Conservation (phyloP, 2,888 invertebrate species). For the Coenonympha arcania region DNA sequence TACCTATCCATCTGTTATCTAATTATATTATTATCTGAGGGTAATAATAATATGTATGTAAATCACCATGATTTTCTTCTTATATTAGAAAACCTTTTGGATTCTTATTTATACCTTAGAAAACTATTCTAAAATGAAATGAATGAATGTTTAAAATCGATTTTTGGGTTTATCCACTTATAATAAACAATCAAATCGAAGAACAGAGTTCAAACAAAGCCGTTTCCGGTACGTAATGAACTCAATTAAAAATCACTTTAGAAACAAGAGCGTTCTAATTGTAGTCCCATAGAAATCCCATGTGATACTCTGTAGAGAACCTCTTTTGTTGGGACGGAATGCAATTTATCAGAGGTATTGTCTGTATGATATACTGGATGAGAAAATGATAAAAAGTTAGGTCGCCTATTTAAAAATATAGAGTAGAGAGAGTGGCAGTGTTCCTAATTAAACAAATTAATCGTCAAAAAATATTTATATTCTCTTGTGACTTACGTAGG, state of each 20-base stretch:
- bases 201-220: background rate
- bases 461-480: background rate
- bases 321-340: background rate
- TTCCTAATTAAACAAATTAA: no score
- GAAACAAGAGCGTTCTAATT: slow-evolving; percentile 12
- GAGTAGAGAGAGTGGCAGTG: no score
- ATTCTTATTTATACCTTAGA: no score
- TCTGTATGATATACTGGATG: slow-evolving; percentile 5
- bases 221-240: slow-evolving; percentile 4
- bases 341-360: background rate
- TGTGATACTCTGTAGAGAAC: slow-evolving; percentile 9
- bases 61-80: no score
- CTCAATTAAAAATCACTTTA: slow-evolving; percentile 1
- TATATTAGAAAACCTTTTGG: no score
- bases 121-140: no score
- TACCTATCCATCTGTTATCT: no score
- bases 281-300: slow-evolving; percentile 9
- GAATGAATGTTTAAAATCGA: background rate
- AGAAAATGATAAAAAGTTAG: background rate
- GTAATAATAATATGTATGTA: no score
- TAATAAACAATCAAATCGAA: background rate
- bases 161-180: no score
- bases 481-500: background rate
- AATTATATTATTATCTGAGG: no score
- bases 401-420: background rate